Evolutionary conservation across 2,888 invertebrate species (phyloP).

Genomic region (Pseudococcus viburni): DNA sequence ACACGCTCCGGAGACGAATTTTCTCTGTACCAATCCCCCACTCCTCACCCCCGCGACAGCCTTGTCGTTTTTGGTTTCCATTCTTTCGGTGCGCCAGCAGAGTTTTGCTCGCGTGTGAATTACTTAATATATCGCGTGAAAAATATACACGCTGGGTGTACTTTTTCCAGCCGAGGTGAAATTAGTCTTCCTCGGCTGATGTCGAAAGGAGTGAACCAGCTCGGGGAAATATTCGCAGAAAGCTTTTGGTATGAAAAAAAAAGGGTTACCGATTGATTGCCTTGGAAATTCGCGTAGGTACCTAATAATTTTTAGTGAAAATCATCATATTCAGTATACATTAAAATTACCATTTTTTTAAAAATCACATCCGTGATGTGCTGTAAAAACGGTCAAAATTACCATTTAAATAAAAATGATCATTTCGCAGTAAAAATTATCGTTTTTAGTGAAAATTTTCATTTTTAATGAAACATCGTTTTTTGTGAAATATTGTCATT

Average conservation of each 20-base stretch:
- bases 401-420: no score
- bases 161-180: not conserved
- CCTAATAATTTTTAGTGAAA: not conserved
- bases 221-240: not conserved
- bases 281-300: not conserved
- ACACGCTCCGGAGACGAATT: constrained; percentile 18
- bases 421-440: no score
- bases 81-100: not conserved
- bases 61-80: not conserved
- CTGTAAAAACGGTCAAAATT: no score
- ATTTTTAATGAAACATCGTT: no score
- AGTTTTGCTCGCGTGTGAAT: not conserved
- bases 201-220: not conserved
- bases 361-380: no score
- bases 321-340: no score
- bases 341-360: no score
- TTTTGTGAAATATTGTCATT: no score
- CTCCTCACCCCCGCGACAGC: not conserved
- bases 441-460: no score
- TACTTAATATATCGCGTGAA: not conserved
- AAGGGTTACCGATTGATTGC: not conserved
- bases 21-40: not conserved
- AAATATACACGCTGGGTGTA: not conserved
- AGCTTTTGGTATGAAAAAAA: not conserved
- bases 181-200: not conserved